Evolutionary conservation across 2,113 vertebrate species (phyloP).

Genomic region (Carettochelys insculpta): DNA sequence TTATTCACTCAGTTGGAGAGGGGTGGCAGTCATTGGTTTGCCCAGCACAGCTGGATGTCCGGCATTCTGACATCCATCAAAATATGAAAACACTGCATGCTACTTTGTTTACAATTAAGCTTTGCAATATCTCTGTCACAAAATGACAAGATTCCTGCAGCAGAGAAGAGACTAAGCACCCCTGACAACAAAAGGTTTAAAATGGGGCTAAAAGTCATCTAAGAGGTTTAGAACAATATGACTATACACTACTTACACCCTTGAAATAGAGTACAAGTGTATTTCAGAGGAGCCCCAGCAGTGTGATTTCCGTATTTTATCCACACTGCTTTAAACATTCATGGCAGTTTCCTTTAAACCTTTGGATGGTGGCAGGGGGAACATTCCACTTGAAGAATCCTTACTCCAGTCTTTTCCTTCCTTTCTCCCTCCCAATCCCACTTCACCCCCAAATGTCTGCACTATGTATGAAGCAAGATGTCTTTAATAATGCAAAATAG

Average conservation of each 20-base stretch:
- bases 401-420: slow-evolving; percentile 39
- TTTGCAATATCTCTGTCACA: background rate
- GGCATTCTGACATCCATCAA: background rate
- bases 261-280: background rate
- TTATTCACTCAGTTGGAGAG: slow-evolving; percentile 16
- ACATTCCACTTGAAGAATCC: slow-evolving; percentile 59
- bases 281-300: slow-evolving; percentile 20
- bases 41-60: slow-evolving; percentile 51
- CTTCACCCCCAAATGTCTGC: background rate
- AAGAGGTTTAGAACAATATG: background rate
- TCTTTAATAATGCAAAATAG: slow-evolving; percentile 73
- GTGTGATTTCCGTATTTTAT: slow-evolving; percentile 46
- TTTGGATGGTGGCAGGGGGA: slow-evolving; percentile 34
- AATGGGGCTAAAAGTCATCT: background rate
- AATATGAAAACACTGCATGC: background rate
- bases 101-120: background rate
- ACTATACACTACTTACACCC: background rate
- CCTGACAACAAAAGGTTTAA: background rate
- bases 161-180: background rate
- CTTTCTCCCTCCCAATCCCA: background rate
- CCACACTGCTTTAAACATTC: slow-evolving; percentile 34
- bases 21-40: background rate
- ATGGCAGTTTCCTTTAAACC: slow-evolving; percentile 51
- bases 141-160: background rate
- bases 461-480: slow-evolving; percentile 69